Evolutionary conservation across 2,113 vertebrate species (phyloP).

Genomic region (Tretioscincus oriximinensis): DNA sequence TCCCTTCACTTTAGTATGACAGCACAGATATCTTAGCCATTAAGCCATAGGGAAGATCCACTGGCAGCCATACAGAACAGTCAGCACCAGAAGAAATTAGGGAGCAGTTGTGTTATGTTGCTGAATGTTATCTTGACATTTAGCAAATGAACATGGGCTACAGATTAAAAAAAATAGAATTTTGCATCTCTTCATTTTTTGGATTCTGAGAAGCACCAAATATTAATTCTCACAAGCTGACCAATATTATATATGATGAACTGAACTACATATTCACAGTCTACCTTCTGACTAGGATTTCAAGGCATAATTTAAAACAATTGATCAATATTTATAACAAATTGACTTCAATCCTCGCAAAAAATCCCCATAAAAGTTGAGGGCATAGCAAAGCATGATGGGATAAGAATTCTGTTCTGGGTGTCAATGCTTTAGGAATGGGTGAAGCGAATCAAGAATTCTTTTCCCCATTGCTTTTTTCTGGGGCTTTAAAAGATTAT

Average conservation of each 20-base stretch:
- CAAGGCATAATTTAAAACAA: background rate
- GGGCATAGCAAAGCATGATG: no score
- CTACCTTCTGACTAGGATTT: background rate
- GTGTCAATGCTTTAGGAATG: no score
- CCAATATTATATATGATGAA: no score
- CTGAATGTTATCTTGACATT: background rate
- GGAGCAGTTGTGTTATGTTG: background rate
- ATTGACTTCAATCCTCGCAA: no score
- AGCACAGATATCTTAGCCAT: no score
- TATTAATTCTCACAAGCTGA: background rate
- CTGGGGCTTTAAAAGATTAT: background rate
- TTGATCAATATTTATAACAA: background rate
- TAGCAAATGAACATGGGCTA: background rate
- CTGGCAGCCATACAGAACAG: background rate
- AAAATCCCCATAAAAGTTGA: background rate
- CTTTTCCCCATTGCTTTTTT: background rate
- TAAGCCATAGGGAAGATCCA: background rate
- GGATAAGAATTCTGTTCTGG: background rate
- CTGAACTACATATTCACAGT: background rate
- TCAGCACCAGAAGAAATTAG: background rate
- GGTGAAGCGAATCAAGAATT: no score
- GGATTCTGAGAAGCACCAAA: background rate
- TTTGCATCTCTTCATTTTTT: background rate
- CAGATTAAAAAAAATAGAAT: background rate
- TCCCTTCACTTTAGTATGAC: background rate